Evolutionary conservation across 2,888 invertebrate genomes (phyloP).

Genomic region (Drosophila engyochracea): DNA sequence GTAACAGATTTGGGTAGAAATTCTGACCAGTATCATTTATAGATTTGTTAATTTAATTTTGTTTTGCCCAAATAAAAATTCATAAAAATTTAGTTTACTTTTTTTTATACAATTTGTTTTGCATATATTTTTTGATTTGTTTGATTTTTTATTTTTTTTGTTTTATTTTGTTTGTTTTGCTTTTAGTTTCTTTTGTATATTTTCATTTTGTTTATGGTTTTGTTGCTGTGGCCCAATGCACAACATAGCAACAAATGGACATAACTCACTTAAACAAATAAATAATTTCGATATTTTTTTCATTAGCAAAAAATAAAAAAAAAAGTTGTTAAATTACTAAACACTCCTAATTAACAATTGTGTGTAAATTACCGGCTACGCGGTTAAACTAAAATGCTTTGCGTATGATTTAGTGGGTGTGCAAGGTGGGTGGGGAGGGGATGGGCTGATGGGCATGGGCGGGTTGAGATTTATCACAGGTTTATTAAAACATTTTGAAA

Average conservation of each 20-base stretch:
- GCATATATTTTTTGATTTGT: slow-evolving; percentile 21
- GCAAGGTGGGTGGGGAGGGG: not conserved
- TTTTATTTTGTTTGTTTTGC: slow-evolving; percentile 6
- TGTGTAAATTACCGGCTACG: slow-evolving; percentile 62
- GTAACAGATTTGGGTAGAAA: not conserved
- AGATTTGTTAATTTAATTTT: not conserved
- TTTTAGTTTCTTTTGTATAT: slow-evolving; percentile 8
- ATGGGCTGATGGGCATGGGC: not conserved
- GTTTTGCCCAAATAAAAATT: slow-evolving; percentile 2
- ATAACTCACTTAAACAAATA: slow-evolving; percentile 51
- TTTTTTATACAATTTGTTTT: slow-evolving; percentile 27
- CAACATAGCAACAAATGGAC: slow-evolving; percentile 13
- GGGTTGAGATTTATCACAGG: slow-evolving; percentile 68
- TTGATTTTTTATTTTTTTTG: slow-evolving; percentile 3
- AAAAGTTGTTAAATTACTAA: slow-evolving; percentile 47
- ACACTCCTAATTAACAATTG: slow-evolving; percentile 54
- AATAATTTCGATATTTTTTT: slow-evolving; percentile 57
- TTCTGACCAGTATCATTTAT: not conserved
- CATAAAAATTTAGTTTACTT: not conserved
- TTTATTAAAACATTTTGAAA: slow-evolving; percentile 30
- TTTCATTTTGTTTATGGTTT: slow-evolving; percentile 20
- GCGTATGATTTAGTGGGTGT: slow-evolving; percentile 18
- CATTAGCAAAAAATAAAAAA: slow-evolving; percentile 50
- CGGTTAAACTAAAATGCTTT: slow-evolving; percentile 48
- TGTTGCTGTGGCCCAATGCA: slow-evolving; percentile 5